Evolutionary conservation across 2,113 vertebrate species (phyloP).

Genomic region (Cariama cristata): DNA sequence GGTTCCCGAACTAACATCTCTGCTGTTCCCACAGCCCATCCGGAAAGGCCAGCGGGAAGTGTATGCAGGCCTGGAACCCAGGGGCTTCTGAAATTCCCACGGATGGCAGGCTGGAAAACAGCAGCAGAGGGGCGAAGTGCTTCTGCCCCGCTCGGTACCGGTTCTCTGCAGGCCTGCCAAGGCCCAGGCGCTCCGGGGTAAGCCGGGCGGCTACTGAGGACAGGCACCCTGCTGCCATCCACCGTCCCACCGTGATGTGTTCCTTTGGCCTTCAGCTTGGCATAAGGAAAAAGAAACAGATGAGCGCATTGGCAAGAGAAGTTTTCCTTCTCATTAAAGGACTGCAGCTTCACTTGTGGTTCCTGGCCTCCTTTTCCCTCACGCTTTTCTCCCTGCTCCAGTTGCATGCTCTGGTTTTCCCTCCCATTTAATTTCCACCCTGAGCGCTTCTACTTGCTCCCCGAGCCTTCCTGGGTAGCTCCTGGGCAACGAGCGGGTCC

Average conservation of each 20-base stretch:
- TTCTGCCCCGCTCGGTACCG: neutral
- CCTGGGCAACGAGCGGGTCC: accelerated
- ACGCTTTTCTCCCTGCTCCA: neutral
- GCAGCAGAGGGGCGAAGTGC: neutral
- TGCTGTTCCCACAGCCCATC: constrained; percentile 74
- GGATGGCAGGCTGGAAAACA: neutral
- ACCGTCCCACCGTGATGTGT: neutral
- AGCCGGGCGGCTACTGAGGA: neutral
- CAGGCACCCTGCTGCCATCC: neutral
- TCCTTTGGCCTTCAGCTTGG: neutral
- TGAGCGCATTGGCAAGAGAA: neutral
- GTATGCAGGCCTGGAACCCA: constrained; percentile 74
- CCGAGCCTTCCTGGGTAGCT: neutral
- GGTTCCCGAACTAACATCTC: neutral
- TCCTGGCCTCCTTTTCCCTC: neutral
- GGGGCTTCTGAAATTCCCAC: constrained; percentile 35
- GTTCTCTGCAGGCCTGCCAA: neutral
- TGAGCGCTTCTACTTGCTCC: neutral
- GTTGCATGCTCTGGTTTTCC: neutral
- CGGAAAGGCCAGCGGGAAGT: constrained; percentile 77
- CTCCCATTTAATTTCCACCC: neutral
- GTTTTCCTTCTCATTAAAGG: constrained; percentile 4
- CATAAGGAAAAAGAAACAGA: neutral
- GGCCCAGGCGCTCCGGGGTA: neutral
- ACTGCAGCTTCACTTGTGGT: neutral